These are phyloP conservation scores for Gyrodactylus salaris DNA, from an alignment of 1,140 invertebrate species.

Conservation along the genomic window DNA sequence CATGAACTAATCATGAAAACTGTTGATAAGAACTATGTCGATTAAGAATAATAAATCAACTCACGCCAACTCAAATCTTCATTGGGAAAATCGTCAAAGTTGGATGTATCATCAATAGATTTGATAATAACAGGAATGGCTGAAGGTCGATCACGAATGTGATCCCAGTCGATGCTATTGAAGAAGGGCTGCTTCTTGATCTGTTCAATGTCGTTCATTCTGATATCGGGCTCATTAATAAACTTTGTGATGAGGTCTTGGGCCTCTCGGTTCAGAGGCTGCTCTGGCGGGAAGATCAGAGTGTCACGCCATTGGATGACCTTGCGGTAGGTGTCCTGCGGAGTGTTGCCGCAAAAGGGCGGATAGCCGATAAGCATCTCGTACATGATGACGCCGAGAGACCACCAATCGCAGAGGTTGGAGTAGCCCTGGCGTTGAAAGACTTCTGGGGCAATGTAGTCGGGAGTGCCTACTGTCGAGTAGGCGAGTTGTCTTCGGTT, in stretches of 20 bases:
- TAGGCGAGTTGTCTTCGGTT: slow-evolving; percentile 41
- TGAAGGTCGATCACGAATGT: slow-evolving; percentile 64
- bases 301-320: slow-evolving; percentile 98
- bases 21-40: not conserved
- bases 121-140: slow-evolving; percentile 70
- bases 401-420: slow-evolving; percentile 93
- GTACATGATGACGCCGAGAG: slow-evolving; percentile 95
- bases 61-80: slow-evolving; percentile 7
- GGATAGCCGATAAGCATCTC: slow-evolving; percentile 99
- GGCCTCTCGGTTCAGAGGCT: slow-evolving; percentile 61
- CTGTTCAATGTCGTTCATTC: slow-evolving; percentile 33
- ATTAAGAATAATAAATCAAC: not conserved
- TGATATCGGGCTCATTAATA: slow-evolving; percentile 3
- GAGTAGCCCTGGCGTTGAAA: slow-evolving; percentile 85
- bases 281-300: slow-evolving; percentile 80
- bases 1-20: no score
- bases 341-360: slow-evolving; percentile 93
- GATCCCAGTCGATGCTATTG: slow-evolving; percentile 61
- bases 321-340: slow-evolving; percentile 93
- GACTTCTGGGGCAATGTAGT: slow-evolving; percentile 96
- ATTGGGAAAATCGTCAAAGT: slow-evolving; percentile 14
- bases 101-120: slow-evolving; percentile 54
- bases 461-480: slow-evolving; percentile 85
- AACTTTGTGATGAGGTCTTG: slow-evolving; percentile 24
- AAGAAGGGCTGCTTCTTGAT: slow-evolving; percentile 51